Base-by-base conservation (phyloP, 2,113 vertebrate genomes). In the Balaeniceps rex region DNA sequence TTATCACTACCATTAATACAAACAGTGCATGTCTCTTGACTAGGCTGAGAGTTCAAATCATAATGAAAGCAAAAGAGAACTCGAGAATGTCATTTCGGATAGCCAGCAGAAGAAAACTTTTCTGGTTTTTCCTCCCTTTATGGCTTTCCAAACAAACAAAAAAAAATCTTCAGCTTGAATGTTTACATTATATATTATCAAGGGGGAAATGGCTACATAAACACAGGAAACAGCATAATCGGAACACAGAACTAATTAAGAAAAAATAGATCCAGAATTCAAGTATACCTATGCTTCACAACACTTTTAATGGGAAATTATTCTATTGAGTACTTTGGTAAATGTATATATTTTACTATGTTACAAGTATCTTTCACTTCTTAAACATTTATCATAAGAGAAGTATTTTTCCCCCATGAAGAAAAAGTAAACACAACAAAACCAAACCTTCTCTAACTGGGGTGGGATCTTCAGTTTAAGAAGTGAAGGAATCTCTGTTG, bases 101-200 rank as follows among this genome's bases (percentile, higher is more conserved):
- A 83, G 34, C 4, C 34, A 87, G 65, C 15, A 74, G 16, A 90
- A 77, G 24, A 79, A 92, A 91, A 46, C 40, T 63, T 69, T 28
- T 68, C 58, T 69, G 46, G 0, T 63, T 90, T 61, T 81, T 34
- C 12, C 19, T 71, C 60, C 60, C 46, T 70, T 84, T 63, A 85
- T 60, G 28, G 70, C 38, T 88, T 88, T 91, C 66, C 51, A 71
- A 94, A 78, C 79, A 82, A 84, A 68, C 36, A 2, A 92, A 94
- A 79, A 81, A 92, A 90, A 54, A 49, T 74, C 74, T 49, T 94
- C 87, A 92, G 75, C 64, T 64, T 72, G 36, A 92, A 55, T 49
- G 94, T 97, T 97, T 98, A 98, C 47, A 83, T 87, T 95, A 96
- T 29, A 31, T 80, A 71, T 75, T 98, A 95, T 98, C 97, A 92